Base-by-base conservation (phyloP, 2,888 invertebrate genomes). In the Busseola fusca region DNA sequence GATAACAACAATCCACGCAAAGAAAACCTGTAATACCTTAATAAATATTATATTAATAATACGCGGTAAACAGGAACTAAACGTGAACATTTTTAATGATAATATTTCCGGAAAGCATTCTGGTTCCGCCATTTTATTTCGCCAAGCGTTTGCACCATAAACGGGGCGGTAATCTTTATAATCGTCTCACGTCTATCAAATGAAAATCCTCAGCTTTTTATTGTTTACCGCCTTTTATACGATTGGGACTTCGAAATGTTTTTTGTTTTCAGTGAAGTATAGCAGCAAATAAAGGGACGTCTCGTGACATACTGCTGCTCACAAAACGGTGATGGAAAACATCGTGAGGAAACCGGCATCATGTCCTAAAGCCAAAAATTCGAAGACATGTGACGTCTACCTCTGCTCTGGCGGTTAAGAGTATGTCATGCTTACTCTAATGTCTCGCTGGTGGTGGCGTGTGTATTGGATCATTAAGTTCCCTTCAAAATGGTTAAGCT, bases 171-270 rank as follows among this genome's bases (percentile, higher is more conserved):
- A 89, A 89, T 89, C 89, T 87, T 86, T 86, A 87, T 90, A 90
- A 90, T 90, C 88, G 86, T 86, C 87, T 88, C 87, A 86, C 87
- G 88, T 88, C 90, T 83, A 87, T 90, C 88, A 89, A 89, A 87
- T 82, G 79, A 81, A 86, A 88, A 87, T 80, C 87, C 86, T 60
- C 64, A 78, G 80, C 82, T 73, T 88, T 88, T 86, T 84, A 84
- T 84, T 88, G 86, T 86, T 87, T 86, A 83, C 84, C 77, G 82
- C 83, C 80, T 84, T 87, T 83, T 82, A 79, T 84, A 77, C 76
- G 76, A 84, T 85, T 77, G 75, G 76, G 79, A 77, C 67, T 68
- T 72, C 34, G 65, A 67, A 69, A 81, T 81, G 80, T 73, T 82
- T 85, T 85, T 78, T 76, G 70, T 52, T 65, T 52, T 60, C 72